A percentile compares a stretch with the other conserved stretches of the same genome.
Evolutionary conservation across 2,888 invertebrate genomes (phyloP).

Genomic region (Catocala fraxini): DNA sequence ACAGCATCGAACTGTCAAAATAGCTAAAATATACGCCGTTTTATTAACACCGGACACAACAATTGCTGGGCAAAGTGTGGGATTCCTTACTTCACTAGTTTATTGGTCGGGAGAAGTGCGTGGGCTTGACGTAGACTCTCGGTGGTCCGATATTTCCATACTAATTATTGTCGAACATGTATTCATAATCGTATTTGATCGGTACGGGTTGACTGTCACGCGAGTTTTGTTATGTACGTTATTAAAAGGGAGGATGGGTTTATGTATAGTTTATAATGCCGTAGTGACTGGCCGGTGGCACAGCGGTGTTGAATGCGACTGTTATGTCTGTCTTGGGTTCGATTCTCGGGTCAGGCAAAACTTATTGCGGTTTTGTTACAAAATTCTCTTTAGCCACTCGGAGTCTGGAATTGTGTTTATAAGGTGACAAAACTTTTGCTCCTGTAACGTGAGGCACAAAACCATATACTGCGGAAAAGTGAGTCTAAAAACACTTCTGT

Average conservation of each 20-base stretch:
- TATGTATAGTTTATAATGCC: background rate
- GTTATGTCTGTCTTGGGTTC: no score
- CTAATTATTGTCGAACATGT: slow-evolving; percentile 62
- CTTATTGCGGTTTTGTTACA: no score
- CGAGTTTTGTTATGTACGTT: slow-evolving; percentile 4
- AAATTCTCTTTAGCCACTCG: no score
- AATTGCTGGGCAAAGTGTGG: slow-evolving; percentile 83
- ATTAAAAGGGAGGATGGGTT: background rate
- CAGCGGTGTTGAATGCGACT: no score
- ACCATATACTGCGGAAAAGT: no score
- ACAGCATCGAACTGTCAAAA: slow-evolving; percentile 85
- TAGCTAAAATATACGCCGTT: slow-evolving; percentile 85
- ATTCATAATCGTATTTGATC: slow-evolving; percentile 22
- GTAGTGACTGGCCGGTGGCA: no score
- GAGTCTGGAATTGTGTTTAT: no score
- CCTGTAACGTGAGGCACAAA: no score
- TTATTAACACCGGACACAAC: slow-evolving; percentile 84
- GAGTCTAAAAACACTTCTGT: no score
- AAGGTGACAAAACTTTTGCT: no score
- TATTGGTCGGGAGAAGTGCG: slow-evolving; percentile 75
- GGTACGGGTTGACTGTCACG: slow-evolving; percentile 10
- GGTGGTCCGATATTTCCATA: slow-evolving; percentile 69
- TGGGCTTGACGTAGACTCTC: slow-evolving; percentile 67
- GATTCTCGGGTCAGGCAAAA: no score
- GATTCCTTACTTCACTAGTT: slow-evolving; percentile 81